Conservation (phyloP, 2,113 vertebrate species). For the Todiramphus chloris region DNA sequence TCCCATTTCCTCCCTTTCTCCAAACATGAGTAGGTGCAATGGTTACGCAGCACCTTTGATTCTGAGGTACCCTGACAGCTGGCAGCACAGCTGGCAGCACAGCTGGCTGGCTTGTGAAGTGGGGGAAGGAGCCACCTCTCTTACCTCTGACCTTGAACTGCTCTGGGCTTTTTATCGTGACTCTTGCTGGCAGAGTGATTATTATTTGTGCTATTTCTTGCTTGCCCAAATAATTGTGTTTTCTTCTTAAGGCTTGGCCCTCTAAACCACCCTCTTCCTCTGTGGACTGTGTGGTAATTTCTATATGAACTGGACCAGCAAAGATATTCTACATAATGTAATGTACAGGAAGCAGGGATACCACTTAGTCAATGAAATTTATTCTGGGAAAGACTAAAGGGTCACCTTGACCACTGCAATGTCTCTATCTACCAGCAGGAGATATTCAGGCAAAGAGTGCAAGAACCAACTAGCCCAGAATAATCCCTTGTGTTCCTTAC, state of each 20-base stretch:
- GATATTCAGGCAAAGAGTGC: not conserved
- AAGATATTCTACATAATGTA: fast-evolving
- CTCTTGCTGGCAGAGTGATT: not conserved
- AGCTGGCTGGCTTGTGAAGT: not conserved
- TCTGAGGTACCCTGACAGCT: not conserved
- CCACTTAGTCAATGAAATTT: not conserved
- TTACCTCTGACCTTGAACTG: not conserved
- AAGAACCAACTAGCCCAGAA: not conserved
- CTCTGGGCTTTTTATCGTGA: not conserved
- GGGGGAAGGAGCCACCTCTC: not conserved
- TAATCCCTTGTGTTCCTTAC: not conserved
- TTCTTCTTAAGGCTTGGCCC: not conserved
- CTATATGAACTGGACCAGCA: not conserved
- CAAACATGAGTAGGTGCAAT: not conserved
- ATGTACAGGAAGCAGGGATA: not conserved
- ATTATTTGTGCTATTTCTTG: not conserved
- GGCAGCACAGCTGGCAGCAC: too few relatives aligned
- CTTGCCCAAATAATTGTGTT: not conserved
- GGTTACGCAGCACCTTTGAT: not conserved
- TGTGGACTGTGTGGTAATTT: not conserved
- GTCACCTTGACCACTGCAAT: not conserved
- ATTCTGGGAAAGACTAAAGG: not conserved
- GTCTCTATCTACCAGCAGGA: not conserved
- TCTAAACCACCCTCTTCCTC: not conserved
- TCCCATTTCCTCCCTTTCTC: not conserved